Conservation (phyloP, 2,797 vertebrate genomes). For the Sphenodon punctatus region DNA sequence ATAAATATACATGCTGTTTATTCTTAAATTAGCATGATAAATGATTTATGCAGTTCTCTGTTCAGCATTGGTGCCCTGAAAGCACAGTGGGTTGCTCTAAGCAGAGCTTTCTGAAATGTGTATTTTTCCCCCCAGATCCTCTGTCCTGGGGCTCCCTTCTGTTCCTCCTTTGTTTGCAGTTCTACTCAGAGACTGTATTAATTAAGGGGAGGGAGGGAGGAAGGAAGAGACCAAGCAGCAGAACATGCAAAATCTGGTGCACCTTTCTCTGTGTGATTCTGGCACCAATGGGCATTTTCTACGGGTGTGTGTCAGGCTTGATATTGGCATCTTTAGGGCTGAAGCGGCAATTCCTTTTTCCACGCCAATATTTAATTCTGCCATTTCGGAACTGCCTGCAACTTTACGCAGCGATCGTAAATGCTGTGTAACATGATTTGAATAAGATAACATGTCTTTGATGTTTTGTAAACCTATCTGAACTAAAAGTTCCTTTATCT, state of each 20-base stretch:
- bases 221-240: background rate
- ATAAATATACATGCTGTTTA: background rate
- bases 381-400: too few relatives aligned
- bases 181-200: background rate
- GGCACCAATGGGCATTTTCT: background rate
- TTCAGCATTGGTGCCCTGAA: background rate
- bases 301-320: background rate
- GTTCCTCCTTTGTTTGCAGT: background rate
- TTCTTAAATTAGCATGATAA: background rate
- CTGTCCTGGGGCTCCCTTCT: background rate
- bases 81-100: background rate
- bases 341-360: too few relatives aligned
- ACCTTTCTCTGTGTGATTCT: background rate
- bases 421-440: too few relatives aligned
- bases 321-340: too few relatives aligned
- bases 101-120: background rate
- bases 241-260: background rate
- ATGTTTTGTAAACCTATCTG: too few relatives aligned
- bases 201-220: background rate
- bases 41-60: background rate
- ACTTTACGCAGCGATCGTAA: too few relatives aligned
- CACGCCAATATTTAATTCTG: too few relatives aligned
- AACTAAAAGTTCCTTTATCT: too few relatives aligned
- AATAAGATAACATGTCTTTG: too few relatives aligned
- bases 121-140: background rate